Evolutionary conservation across 2,797 vertebrate species (phyloP), one percentile per base, ranked within the genome.

Genomic region (Trichosurus vulpecula): DNA sequence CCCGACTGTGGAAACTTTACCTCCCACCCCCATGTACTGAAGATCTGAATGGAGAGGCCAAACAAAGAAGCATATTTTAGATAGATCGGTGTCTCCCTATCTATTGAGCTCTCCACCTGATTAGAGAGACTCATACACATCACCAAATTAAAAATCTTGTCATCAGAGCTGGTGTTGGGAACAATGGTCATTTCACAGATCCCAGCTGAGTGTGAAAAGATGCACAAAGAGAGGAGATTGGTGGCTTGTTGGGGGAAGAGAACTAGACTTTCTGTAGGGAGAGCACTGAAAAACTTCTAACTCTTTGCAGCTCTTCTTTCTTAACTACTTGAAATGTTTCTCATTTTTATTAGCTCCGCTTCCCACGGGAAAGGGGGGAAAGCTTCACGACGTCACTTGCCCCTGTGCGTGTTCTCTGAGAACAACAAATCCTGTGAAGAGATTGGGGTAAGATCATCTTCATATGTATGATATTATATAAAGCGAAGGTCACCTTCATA

Each of bases 331-430:
- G 96, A 97, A 98, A 96, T 98, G 96, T 97, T 97, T 97, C 97
- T 97, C 97, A 98, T 98, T 98, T 98, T 97, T 97, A 97, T 97
- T 96, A 97, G 97, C 54, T 95, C 93, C 92, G 98, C 95, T 98
- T 98, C 97, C 97, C 98, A 97, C 57, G 94, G 97, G 97, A 97
- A 98, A 97, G 95, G 95, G 97, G 96, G 95, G 87, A 97, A 97
- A 94, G 61, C 97, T 96, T 92, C 27, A 93, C 94, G 95, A 96
- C 97, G 97, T 96, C 14, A 12, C 66, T 87, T 93, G 94, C 94
- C 94, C 96, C 97, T 96, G 90, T 95, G 95, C 97, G 96, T 93
- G 95, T 96, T 97, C 95, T 94, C 93, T 0, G 30, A 97, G 97
- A 95, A 96, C 95, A 97, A 97, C 97, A 96, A 97, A 97, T 96